Evolutionary conservation across 2,113 vertebrate genomes (phyloP), one percentile per base, ranked within the genome.

Genomic region (Cololabis saira): DNA sequence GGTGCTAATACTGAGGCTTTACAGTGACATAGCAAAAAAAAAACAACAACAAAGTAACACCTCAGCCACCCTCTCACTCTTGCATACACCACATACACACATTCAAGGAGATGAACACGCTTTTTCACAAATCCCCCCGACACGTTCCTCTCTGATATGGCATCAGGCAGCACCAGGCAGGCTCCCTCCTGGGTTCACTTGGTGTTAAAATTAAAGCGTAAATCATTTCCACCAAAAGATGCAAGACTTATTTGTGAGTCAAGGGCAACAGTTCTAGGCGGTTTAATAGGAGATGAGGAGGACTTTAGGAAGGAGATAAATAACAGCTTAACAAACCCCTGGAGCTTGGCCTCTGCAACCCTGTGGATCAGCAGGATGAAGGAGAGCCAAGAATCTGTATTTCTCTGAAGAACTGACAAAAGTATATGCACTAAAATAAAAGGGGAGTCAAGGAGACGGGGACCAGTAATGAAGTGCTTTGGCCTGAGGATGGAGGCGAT

Each of bases 221-320:
- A 89, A 88, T 91, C 81, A 86, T 86, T 55, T 73, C 24, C 75
- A 71, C 67, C 76, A 83, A 88, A 91, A 90, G 88, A 89, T 83
- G 86, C 76, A 75, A 78, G 90, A 91, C 84, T 84, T 87, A 87
- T 83, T 76, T 78, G 78, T 59, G 67, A 84, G 87, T 92, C 90
- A 92, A 92, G 91, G 89, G 86, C 84, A 90, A 85, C 82, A 82
- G 80, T 89, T 87, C 81, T 84, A 82, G 85, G 78, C 77, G 78
- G 80, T 88, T 87, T 87, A 87, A 85, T 81, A 86, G 85, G 78
- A 84, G 80, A 91, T 90, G 85, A 90, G 83, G 79, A 85, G 80
- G 66, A 83, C 82, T 91, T 88, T 89, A 90, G 87, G 88, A 83
- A 86, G 78, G 80, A 89, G 88, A 92, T 90, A 90, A 91, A 91